phyloP scores from a whole-genome alignment of 2,113 vertebrate genomes.

The Sardina pilchardus region DNA sequence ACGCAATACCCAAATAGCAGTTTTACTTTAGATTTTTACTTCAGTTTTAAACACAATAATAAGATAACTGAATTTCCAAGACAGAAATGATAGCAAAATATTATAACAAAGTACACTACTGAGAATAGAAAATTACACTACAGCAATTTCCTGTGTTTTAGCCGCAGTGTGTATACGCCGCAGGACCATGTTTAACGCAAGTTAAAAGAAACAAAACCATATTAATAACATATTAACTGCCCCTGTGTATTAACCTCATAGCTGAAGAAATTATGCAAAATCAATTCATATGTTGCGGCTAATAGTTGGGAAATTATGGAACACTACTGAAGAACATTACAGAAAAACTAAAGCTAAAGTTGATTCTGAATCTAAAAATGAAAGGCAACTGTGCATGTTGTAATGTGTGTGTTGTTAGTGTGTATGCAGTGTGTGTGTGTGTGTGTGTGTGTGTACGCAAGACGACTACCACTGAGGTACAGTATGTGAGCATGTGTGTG shows the following conservation, averaged over 20 bases:
- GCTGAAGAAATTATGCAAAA: too few relatives aligned
- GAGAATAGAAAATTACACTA: background rate
- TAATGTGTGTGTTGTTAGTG: background rate
- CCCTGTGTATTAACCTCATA: too few relatives aligned
- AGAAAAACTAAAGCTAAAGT: background rate
- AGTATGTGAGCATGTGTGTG: too few relatives aligned
- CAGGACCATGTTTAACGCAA: too few relatives aligned
- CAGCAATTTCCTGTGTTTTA: too few relatives aligned
- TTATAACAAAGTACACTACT: background rate
- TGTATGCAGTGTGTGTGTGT: background rate
- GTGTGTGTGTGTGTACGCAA: background rate
- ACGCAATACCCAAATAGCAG: background rate
- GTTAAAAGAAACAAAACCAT: too few relatives aligned
- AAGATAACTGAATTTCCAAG: background rate
- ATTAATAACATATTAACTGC: too few relatives aligned
- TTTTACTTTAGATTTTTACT: too few relatives aligned
- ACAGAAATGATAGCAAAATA: background rate
- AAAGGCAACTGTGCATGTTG: background rate
- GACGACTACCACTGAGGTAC: background rate
- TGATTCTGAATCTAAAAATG: background rate
- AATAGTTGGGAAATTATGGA: too few relatives aligned
- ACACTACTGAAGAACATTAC: too few relatives aligned
- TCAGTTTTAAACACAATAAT: background rate
- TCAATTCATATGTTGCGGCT: too few relatives aligned
- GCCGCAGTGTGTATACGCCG: too few relatives aligned